Percentiles rank a stretch among this genome's conserved stretches.
phyloP scores from a whole-genome alignment of 1,140 invertebrate species.

The Orius insidiosus region DNA sequence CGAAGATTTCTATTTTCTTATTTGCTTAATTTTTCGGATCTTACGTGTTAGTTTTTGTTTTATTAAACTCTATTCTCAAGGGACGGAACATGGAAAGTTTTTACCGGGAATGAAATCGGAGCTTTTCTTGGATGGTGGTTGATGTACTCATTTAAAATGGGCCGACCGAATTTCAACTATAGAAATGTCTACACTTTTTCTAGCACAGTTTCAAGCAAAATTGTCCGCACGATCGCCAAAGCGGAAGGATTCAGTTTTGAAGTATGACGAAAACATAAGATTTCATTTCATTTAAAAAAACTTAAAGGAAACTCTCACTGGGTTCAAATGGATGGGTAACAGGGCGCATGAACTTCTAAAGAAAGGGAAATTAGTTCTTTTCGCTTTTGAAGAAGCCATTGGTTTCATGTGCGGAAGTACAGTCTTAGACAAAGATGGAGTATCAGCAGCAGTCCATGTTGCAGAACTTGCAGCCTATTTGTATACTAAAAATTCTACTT shows the following conservation, averaged over 20 bases:
- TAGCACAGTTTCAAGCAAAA: slow-evolving; percentile 95
- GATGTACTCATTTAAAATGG: slow-evolving; percentile 38
- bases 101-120: slow-evolving; percentile 91
- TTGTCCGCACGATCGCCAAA: slow-evolving; percentile 66
- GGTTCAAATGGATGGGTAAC: slow-evolving; percentile 99
- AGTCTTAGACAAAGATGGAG: slow-evolving; percentile 91
- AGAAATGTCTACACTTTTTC: slow-evolving; percentile 62
- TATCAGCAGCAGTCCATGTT: slow-evolving; percentile 62
- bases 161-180: slow-evolving; percentile 28
- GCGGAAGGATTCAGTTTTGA: slow-evolving; percentile 70
- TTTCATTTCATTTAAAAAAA: too few relatives aligned
- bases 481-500: slow-evolving; percentile 36
- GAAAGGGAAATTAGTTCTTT: slow-evolving; percentile 58
- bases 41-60: slow-evolving; percentile 7
- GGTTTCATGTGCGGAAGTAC: slow-evolving; percentile 83
- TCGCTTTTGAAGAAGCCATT: slow-evolving; percentile 90
- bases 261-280: slow-evolving; percentile 25
- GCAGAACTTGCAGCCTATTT: slow-evolving; percentile 68
- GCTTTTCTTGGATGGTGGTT: slow-evolving; percentile 92
- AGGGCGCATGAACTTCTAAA: slow-evolving; percentile 48
- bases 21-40: neutral
- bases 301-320: slow-evolving; percentile 80
- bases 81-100: slow-evolving; percentile 72
- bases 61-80: slow-evolving; percentile 22
- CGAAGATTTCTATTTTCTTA: too few relatives aligned